A percentile compares a stretch with the other conserved stretches of the same genome.
These are phyloP conservation scores for Dendrolimus houi DNA, from an alignment of 2,888 invertebrate genomes.

Conservation along the genomic window DNA sequence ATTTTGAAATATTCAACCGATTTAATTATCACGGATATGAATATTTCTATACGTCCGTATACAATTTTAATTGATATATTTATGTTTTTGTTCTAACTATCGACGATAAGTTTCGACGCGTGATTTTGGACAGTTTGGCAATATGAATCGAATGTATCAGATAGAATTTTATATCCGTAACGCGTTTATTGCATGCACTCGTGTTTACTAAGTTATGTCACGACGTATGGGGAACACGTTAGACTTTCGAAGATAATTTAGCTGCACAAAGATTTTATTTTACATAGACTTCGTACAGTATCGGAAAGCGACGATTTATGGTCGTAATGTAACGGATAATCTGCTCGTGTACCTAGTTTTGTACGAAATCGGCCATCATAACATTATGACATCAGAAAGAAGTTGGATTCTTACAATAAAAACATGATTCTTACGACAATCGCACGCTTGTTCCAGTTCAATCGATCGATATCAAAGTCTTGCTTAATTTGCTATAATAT, in stretches of 20 bases:
- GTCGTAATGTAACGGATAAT: too few relatives aligned
- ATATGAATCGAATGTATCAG: background rate
- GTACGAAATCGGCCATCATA: constrained; percentile 1
- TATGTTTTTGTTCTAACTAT: background rate
- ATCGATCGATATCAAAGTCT: background rate
- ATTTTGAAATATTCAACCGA: background rate
- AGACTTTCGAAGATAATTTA: constrained; percentile 4
- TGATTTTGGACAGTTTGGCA: background rate
- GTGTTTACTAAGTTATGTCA: constrained; percentile 7
- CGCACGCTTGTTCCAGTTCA: background rate
- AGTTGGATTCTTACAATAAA: background rate
- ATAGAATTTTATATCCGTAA: constrained; percentile 3
- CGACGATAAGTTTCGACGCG: too few relatives aligned
- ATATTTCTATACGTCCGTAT: background rate
- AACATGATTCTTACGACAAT: background rate
- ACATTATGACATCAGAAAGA: background rate
- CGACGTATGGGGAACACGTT: background rate
- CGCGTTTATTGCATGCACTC: constrained; percentile 6
- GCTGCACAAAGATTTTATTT: background rate
- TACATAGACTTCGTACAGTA: too few relatives aligned
- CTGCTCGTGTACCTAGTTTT: background rate
- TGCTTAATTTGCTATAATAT: too few relatives aligned
- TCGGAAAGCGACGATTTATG: too few relatives aligned
- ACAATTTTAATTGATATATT: background rate
- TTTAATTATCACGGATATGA: background rate